Conservation (phyloP, 2,797 vertebrate species). For the Macropus fuliginosus region DNA sequence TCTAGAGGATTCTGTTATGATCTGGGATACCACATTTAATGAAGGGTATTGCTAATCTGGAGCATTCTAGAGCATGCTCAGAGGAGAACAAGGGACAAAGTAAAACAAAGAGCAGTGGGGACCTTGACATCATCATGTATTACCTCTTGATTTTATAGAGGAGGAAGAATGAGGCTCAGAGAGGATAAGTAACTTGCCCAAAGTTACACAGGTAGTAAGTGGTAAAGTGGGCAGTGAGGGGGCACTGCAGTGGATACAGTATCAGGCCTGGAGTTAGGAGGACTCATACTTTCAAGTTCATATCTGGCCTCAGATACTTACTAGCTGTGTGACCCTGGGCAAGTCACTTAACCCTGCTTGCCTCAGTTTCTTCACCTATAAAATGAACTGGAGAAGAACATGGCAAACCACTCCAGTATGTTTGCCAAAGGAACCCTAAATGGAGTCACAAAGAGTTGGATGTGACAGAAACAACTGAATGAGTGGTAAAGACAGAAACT, state of each 20-base stretch:
- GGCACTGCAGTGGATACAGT: not conserved
- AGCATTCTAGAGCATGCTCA: not conserved
- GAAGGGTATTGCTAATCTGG: not conserved
- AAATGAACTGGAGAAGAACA: too few species aligned
- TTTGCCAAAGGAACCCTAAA: too few species aligned
- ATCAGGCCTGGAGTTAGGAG: not conserved
- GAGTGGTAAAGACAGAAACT: too few species aligned
- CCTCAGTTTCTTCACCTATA: too few species aligned
- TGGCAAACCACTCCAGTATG: too few species aligned
- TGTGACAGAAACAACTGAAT: too few species aligned
- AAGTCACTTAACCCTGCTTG: too few species aligned
- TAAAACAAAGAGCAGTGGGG: not conserved
- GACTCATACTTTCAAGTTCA: too few species aligned
- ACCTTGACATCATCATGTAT: not conserved
- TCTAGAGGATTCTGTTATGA: not conserved
- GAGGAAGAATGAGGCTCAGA: not conserved
- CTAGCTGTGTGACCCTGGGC: too few species aligned
- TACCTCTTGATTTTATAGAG: not conserved
- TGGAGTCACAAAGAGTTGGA: too few species aligned
- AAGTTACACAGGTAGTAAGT: not conserved
- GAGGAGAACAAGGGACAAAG: not conserved
- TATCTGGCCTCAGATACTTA: too few species aligned
- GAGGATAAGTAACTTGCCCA: not conserved
- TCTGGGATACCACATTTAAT: not conserved
- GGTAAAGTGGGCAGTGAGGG: not conserved